phyloP scores from a whole-genome alignment of 2,888 invertebrate species.

The Torymus auratus region DNA sequence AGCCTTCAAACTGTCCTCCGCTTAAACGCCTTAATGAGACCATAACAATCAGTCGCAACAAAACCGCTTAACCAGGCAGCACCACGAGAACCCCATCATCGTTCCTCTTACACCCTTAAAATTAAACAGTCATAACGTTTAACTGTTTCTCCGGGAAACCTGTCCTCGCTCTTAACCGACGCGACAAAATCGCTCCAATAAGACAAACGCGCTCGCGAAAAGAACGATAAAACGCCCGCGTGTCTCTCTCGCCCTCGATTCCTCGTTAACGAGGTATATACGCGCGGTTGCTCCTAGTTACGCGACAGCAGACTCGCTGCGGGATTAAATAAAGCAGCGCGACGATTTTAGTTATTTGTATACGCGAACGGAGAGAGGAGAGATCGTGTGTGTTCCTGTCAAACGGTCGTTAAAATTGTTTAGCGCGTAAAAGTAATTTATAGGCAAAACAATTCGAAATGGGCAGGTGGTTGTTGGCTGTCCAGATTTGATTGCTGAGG shows the following conservation, averaged over 20 bases:
- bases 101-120: too few relatives aligned
- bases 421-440: conserved; percentile 5
- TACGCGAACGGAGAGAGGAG: not conserved
- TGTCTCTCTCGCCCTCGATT: conserved; percentile 21
- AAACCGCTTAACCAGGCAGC: too few relatives aligned
- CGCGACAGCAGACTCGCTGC: conserved; percentile 12
- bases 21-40: too few relatives aligned
- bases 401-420: conserved; percentile 1
- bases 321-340: conserved; percentile 5
- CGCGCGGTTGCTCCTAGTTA: conserved; percentile 24
- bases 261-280: conserved; percentile 31
- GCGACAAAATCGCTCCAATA: not conserved
- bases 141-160: too few relatives aligned
- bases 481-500: too few relatives aligned
- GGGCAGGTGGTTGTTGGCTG: too few relatives aligned
- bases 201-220: not conserved
- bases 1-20: too few relatives aligned
- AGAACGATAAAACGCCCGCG: not conserved
- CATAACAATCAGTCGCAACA: too few relatives aligned
- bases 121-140: too few relatives aligned
- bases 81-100: too few relatives aligned
- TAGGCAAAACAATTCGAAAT: not conserved
- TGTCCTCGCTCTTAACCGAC: too few relatives aligned
- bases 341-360: conserved; percentile 2
- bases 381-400: not conserved